These are phyloP conservation scores for Acropora yongei DNA, from an alignment of 64 coral and sea anemone genomes.

Conservation along the genomic window DNA sequence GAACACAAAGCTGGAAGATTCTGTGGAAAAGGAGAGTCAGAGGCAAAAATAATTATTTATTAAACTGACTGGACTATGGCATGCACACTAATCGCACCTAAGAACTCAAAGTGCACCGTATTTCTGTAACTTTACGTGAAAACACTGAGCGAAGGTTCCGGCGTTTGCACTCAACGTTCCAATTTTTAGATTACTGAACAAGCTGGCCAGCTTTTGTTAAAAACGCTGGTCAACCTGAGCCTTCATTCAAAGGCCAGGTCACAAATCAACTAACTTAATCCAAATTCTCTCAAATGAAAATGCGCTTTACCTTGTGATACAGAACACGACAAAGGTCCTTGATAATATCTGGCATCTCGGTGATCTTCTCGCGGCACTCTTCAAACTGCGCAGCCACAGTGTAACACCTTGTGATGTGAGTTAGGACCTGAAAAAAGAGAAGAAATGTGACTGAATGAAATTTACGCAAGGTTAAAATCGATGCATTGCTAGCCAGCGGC, in stretches of 20 bases:
- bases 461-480: no score
- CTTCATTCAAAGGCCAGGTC: not conserved
- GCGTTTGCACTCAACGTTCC: no score
- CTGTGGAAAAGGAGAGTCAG: slow-evolving; percentile 21
- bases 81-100: no score
- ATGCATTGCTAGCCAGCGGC: no score
- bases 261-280: not conserved
- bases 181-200: no score
- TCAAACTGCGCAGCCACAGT: slow-evolving; percentile 86
- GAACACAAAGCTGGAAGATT: slow-evolving; percentile 85
- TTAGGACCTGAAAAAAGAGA: slow-evolving; percentile 58
- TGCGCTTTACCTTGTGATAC: slow-evolving; percentile 72
- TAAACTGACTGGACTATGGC: no score
- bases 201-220: no score
- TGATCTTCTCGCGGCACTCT: slow-evolving; percentile 91
- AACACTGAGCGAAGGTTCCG: no score
- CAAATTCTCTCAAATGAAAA: not conserved
- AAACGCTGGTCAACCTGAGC: not conserved
- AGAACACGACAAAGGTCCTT: slow-evolving; percentile 74
- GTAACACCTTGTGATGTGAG: slow-evolving; percentile 85
- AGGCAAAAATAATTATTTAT: not conserved
- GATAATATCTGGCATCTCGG: slow-evolving; percentile 88
- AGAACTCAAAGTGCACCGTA: no score
- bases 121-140: no score
- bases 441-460: not conserved